Conservation (phyloP, 2,797 vertebrate genomes). For the Podargus strigoides region DNA sequence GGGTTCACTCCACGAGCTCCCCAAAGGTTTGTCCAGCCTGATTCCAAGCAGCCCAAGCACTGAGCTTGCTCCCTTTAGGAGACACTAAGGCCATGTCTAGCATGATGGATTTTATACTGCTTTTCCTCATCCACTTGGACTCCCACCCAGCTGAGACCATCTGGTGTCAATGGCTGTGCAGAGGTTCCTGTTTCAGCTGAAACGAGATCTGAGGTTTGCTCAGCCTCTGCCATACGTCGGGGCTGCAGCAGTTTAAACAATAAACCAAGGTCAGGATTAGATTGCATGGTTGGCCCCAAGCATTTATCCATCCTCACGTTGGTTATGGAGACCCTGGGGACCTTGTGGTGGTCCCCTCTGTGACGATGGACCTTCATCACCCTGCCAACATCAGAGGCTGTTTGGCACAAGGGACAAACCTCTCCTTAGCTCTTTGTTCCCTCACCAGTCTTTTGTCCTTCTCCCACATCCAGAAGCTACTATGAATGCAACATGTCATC, state of each 20-base stretch:
- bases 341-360: neutral
- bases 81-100: neutral
- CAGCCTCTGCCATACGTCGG: neutral
- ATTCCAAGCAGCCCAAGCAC: neutral
- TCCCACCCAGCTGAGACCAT: neutral
- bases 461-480: neutral
- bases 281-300: accelerated
- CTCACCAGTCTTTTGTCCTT: neutral
- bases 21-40: neutral
- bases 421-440: neutral
- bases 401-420: neutral
- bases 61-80: neutral
- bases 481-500: accelerated
- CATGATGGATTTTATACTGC: neutral
- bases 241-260: neutral
- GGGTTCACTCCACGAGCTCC: accelerated
- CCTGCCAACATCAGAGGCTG: neutral
- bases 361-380: neutral
- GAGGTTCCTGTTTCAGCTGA: neutral
- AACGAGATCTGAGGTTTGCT: neutral
- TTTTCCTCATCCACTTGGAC: neutral
- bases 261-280: neutral
- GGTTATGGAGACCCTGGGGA: neutral
- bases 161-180: neutral
- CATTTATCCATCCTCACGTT: accelerated